phyloP scores from a whole-genome alignment of 2,888 invertebrate species.

The Euplagia quadripunctaria region DNA sequence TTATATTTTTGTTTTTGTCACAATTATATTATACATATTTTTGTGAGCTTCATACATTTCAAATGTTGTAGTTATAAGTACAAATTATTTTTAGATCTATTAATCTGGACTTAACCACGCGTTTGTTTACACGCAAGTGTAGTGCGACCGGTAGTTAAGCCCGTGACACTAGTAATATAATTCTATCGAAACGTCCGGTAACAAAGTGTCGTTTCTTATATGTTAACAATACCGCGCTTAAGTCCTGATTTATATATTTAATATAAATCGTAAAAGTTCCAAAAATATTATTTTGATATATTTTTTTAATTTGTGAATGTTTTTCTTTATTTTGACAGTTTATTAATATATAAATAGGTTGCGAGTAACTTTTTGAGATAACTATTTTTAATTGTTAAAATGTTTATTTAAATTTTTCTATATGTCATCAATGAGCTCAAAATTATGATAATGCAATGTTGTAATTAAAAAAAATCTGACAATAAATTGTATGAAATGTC shows the following conservation, averaged over 20 bases:
- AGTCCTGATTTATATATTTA: background rate
- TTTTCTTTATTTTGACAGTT: slow-evolving; percentile 7
- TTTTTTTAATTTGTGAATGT: slow-evolving; percentile 19
- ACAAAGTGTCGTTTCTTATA: background rate
- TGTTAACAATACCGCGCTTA: background rate
- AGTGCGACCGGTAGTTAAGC: too few relatives aligned
- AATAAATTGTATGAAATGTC: slow-evolving; percentile 4
- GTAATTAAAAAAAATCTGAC: background rate
- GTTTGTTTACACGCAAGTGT: too few relatives aligned
- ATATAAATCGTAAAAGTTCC: background rate
- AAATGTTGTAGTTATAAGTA: slow-evolving; percentile 40
- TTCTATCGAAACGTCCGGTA: too few relatives aligned
- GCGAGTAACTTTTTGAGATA: background rate
- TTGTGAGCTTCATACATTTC: slow-evolving; percentile 44
- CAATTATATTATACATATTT: slow-evolving; percentile 8
- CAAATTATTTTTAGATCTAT: slow-evolving; percentile 34
- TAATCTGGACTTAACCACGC: background rate
- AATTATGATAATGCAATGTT: background rate
- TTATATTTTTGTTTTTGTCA: slow-evolving; percentile 2
- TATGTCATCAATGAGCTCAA: background rate
- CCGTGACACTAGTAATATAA: too few relatives aligned
- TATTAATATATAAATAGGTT: background rate
- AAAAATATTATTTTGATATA: slow-evolving; percentile 17
- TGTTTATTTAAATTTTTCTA: background rate
- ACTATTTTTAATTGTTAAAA: background rate